These are phyloP conservation scores for Platichthys stellatus DNA, from an alignment of 2,113 vertebrate species.

Conservation along the genomic window DNA sequence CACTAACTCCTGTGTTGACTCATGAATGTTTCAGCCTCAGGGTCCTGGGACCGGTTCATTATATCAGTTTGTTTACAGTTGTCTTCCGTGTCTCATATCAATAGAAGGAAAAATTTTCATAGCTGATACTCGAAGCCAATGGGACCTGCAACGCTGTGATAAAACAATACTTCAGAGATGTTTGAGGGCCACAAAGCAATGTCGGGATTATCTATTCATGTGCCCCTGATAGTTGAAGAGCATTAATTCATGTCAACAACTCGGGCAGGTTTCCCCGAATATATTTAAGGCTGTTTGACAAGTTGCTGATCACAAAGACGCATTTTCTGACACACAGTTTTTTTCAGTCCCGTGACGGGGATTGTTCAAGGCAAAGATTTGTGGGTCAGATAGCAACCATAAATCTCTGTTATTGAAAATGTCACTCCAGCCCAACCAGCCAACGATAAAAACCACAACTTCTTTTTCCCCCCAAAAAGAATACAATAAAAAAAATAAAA, in stretches of 20 bases:
- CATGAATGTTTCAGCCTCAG: slow-evolving; percentile 11
- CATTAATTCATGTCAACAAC: slow-evolving; percentile 40
- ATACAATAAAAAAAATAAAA: slow-evolving; percentile 9
- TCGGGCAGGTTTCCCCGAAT: slow-evolving; percentile 16
- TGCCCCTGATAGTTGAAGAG: slow-evolving; percentile 8
- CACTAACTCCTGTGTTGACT: slow-evolving; percentile 12
- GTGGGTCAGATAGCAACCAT: slow-evolving; percentile 58
- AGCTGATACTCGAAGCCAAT: slow-evolving; percentile 11
- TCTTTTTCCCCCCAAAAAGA: slow-evolving; percentile 10
- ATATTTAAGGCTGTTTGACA: slow-evolving; percentile 22
- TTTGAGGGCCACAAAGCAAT: background rate
- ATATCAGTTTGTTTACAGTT: slow-evolving; percentile 5
- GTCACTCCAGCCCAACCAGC: slow-evolving; percentile 34
- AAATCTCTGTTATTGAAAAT: slow-evolving; percentile 72
- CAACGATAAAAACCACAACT: background rate
- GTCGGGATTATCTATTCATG: slow-evolving; percentile 13
- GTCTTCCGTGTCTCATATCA: background rate
- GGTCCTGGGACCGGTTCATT: background rate
- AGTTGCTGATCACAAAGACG: slow-evolving; percentile 34
- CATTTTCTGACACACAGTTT: slow-evolving; percentile 39
- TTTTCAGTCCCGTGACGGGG: slow-evolving; percentile 2
- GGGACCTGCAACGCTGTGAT: slow-evolving; percentile 11
- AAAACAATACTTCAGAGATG: slow-evolving; percentile 13
- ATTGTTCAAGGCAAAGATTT: slow-evolving; percentile 37
- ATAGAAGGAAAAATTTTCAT: background rate